phyloP scores from a whole-genome alignment of 2,888 invertebrate genomes.

The Cephus rjabovi region DNA sequence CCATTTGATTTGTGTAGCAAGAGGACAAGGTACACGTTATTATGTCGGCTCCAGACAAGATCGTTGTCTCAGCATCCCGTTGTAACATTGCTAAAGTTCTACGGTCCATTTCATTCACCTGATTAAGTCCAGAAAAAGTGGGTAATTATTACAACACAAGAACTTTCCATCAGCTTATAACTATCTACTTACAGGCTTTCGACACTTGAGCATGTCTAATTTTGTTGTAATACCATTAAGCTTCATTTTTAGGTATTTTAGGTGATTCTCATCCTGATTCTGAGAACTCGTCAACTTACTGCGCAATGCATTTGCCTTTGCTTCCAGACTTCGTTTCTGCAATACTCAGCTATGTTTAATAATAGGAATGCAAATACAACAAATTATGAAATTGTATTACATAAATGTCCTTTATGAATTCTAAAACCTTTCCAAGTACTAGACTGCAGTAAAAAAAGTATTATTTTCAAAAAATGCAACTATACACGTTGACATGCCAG shows the following conservation, averaged over 20 bases:
- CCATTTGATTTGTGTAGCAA: constrained; percentile 62
- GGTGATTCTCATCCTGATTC: constrained; percentile 17
- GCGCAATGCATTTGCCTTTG: constrained; percentile 42
- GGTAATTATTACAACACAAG: background rate
- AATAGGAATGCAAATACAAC: too few species aligned
- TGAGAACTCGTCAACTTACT: constrained; percentile 19
- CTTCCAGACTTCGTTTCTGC: constrained; percentile 37
- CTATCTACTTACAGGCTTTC: constrained; percentile 27
- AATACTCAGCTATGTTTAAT: constrained; percentile 5
- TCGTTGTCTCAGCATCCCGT: constrained; percentile 49
- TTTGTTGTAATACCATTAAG: constrained; percentile 29
- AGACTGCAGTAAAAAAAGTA: background rate
- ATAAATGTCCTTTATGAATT: too few species aligned
- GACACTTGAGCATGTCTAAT: constrained; percentile 35
- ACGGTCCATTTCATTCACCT: constrained; percentile 21
- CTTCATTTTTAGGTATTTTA: constrained; percentile 27
- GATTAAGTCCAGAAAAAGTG: constrained; percentile 5
- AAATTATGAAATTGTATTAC: too few species aligned
- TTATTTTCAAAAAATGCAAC: background rate
- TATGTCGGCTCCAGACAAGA: constrained; percentile 74
- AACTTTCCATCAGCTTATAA: background rate
- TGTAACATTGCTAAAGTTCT: constrained; percentile 40
- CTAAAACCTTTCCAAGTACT: too few species aligned
- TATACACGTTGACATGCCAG: background rate
- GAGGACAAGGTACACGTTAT: constrained; percentile 79